These are phyloP conservation scores for Margaritifera margaritifera DNA, from an alignment of 2,888 invertebrate species.

Conservation along the genomic window DNA sequence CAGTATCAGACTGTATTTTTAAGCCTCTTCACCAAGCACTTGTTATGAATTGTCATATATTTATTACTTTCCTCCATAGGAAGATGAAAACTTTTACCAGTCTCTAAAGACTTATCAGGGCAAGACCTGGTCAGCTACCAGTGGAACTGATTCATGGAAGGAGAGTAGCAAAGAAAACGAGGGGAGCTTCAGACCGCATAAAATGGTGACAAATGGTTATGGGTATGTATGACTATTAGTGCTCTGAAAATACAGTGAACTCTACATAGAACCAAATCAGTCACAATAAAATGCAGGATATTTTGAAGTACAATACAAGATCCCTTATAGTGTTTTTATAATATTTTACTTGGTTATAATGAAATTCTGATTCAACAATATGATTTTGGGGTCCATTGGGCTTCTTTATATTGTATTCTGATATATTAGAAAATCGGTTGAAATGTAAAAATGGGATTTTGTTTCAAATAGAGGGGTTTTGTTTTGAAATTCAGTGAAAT, in stretches of 20 bases:
- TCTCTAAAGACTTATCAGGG: constrained; percentile 9
- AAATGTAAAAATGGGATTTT: no score
- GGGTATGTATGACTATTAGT: neutral
- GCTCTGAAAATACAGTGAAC: no score
- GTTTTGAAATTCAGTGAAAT: no score
- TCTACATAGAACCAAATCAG: neutral
- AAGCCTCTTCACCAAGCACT: neutral
- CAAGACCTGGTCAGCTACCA: neutral
- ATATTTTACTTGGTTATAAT: no score
- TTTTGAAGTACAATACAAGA: no score
- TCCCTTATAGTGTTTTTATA: no score
- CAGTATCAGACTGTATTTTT: neutral
- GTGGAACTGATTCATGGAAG: constrained; percentile 4
- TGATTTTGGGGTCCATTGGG: no score
- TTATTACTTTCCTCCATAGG: constrained; percentile 7
- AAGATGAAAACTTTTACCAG: constrained; percentile 14
- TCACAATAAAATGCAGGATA: neutral
- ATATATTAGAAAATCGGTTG: no score
- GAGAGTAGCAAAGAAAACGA: constrained; percentile 5
- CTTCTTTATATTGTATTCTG: no score
- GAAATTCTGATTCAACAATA: no score
- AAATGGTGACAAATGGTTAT: neutral
- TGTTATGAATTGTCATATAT: neutral
- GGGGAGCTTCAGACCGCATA: neutral
- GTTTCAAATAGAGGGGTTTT: no score